phyloP scores from a whole-genome alignment of 2,113 vertebrate species.

The Uria aalge region DNA sequence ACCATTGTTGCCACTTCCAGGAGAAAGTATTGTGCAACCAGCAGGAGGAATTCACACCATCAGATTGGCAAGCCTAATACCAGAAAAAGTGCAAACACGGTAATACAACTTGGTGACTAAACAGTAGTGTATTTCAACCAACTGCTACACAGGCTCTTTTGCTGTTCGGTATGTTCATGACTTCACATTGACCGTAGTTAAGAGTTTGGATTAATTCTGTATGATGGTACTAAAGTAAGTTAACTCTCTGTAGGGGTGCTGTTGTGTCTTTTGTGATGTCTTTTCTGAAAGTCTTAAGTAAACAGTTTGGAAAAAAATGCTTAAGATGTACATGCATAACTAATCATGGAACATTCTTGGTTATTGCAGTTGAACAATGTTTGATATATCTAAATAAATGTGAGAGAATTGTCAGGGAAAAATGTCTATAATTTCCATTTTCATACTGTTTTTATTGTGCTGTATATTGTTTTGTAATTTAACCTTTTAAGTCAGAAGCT shows the following conservation, averaged over 20 bases:
- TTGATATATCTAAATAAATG: neutral
- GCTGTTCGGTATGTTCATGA: neutral
- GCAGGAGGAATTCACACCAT: neutral
- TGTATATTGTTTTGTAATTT: neutral
- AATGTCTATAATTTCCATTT: neutral
- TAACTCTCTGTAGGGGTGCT: neutral
- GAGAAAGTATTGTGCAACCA: neutral
- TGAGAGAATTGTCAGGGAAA: neutral
- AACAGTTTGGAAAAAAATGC: neutral
- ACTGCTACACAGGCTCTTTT: neutral
- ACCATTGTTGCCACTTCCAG: neutral
- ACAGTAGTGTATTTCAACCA: neutral
- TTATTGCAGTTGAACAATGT: neutral
- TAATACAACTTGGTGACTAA: neutral
- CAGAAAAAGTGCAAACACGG: neutral
- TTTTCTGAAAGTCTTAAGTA: neutral
- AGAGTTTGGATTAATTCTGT: neutral
- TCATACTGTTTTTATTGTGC: neutral
- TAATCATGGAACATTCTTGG: neutral
- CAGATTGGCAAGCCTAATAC: neutral
- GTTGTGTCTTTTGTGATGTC: neutral
- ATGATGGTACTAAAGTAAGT: neutral
- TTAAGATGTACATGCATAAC: neutral
- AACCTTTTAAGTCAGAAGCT: neutral
- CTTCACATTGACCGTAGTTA: fast-evolving